A percentile compares a stretch with the other conserved stretches of the same genome.
Conservation (phyloP, 30 jellyfish, hydroid and myxozoan species). For the Pseudorhiza aurosa region DNA sequence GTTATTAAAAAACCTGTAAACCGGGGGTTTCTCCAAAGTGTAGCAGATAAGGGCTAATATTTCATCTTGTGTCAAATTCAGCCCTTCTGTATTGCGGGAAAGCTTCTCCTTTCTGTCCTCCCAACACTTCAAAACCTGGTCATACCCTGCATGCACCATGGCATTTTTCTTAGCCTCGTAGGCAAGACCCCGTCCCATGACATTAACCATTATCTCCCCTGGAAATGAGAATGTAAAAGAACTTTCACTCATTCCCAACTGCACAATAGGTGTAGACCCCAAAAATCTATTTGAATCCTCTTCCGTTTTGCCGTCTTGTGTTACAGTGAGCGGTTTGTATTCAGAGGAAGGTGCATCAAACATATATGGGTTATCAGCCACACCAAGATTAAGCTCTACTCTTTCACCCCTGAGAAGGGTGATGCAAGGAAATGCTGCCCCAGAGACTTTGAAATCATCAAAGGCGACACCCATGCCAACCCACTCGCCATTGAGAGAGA, state of each 20-base stretch:
- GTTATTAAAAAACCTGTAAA: conserved; percentile 49
- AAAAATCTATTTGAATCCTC: conserved; percentile 12
- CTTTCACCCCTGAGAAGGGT: conserved; percentile 67
- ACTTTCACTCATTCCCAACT: conserved; percentile 58
- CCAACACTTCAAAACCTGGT: conserved; percentile 47
- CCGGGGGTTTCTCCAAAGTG: conserved; percentile 71
- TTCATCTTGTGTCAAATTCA: conserved; percentile 43
- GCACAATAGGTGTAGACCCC: conserved; percentile 18
- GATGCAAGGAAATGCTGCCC: conserved; percentile 46
- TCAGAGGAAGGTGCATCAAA: conserved; percentile 41
- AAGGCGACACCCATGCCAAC: conserved; percentile 55
- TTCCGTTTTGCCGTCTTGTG: neutral
- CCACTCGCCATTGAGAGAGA: conserved; percentile 70
- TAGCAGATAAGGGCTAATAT: conserved; percentile 63
- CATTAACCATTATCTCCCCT: conserved; percentile 69
- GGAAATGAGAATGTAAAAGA: conserved; percentile 55
- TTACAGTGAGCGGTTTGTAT: conserved; percentile 8
- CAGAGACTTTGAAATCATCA: conserved; percentile 14
- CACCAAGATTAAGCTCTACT: conserved; percentile 48
- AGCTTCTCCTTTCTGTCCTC: neutral
- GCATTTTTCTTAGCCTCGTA: conserved; percentile 79
- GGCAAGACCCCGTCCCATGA: conserved; percentile 65
- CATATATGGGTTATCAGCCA: conserved; percentile 5
- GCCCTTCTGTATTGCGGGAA: conserved; percentile 12
- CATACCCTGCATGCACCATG: conserved; percentile 65